Evolutionary conservation across 2,888 invertebrate species (phyloP).

Genomic region (Cephus rjabovi): DNA sequence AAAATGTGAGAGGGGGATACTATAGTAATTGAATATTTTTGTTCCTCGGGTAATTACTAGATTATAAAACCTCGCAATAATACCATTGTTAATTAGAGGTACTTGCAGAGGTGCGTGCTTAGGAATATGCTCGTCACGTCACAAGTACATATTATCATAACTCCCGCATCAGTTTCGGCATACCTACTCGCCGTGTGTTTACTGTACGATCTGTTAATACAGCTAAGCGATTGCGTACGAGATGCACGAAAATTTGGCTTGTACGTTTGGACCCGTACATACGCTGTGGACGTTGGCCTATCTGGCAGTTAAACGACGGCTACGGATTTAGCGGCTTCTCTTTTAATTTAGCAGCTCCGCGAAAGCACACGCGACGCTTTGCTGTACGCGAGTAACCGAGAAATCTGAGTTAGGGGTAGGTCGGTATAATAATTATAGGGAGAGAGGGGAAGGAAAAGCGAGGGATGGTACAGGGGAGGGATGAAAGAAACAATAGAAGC

Average conservation of each 20-base stretch:
- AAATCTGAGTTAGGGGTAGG: background rate
- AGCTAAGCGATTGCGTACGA: background rate
- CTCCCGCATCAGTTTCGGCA: background rate
- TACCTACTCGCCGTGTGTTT: background rate
- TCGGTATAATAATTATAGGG: background rate
- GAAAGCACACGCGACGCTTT: conserved; percentile 10
- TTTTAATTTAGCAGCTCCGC: conserved; percentile 7
- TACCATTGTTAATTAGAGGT: background rate
- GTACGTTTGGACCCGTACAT: background rate
- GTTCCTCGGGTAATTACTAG: conserved; percentile 20
- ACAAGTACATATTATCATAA: background rate
- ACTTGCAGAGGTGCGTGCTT: background rate
- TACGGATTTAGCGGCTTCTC: background rate
- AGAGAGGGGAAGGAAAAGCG: background rate
- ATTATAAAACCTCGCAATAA: background rate
- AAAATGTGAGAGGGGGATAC: conserved; percentile 14
- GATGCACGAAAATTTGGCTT: background rate
- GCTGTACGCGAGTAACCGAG: background rate
- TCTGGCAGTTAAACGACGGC: background rate
- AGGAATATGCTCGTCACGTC: background rate
- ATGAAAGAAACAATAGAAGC: background rate
- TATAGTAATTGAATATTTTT: conserved; percentile 36
- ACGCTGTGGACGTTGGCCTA: background rate
- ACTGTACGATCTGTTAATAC: background rate
- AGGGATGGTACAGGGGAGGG: background rate